Conservation (phyloP, 1,140 invertebrate genomes). For the Lepidurus apus region DNA sequence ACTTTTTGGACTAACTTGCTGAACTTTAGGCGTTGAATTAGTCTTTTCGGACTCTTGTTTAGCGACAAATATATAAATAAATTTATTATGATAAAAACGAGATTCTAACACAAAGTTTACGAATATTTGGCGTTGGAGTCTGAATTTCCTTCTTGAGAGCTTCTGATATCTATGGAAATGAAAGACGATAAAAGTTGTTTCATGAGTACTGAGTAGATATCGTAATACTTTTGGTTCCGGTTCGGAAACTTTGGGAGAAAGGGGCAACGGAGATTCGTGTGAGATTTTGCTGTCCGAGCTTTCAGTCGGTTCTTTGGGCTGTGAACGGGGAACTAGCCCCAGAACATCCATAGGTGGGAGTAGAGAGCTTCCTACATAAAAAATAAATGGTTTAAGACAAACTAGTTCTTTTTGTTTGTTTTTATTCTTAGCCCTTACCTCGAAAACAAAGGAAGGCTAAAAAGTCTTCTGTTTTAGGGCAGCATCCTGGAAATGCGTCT, state of each 20-base stretch:
- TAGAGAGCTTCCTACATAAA: slow-evolving; percentile 18
- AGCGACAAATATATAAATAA: neutral
- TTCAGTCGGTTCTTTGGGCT: neutral
- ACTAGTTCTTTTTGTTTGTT: neutral
- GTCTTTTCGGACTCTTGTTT: neutral
- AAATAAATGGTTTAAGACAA: neutral
- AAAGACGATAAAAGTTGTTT: neutral
- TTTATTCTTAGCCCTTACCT: slow-evolving; percentile 48
- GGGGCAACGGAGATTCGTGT: neutral
- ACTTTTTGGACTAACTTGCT: neutral
- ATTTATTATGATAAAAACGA: neutral
- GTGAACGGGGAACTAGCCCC: neutral
- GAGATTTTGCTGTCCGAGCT: neutral
- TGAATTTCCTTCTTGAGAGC: neutral
- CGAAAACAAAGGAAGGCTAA: slow-evolving; percentile 81
- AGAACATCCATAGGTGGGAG: neutral
- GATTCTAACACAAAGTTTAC: neutral
- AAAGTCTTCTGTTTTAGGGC: slow-evolving; percentile 85
- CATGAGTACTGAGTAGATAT: neutral
- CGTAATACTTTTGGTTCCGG: slow-evolving; percentile 3
- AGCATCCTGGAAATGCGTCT: slow-evolving; percentile 40
- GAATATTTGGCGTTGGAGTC: neutral
- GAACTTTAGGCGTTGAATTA: neutral
- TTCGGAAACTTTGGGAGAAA: neutral
- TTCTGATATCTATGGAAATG: neutral